A percentile compares a stretch with the other conserved stretches of the same genome.
phyloP scores from a whole-genome alignment of 2,888 invertebrate genomes.

The Cerastis rubricosa region DNA sequence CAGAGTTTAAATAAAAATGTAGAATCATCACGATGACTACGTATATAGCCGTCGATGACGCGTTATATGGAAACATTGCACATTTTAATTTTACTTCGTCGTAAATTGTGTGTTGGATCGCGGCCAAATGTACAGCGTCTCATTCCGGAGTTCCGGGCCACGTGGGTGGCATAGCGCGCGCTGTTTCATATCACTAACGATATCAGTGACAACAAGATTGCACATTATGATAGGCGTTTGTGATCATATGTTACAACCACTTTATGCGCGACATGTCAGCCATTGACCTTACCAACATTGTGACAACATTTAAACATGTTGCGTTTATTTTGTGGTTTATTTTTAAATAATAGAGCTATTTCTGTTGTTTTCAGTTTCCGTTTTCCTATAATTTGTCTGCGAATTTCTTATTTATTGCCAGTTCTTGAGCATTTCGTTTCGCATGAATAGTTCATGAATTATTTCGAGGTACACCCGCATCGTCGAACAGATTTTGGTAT shows the following conservation, averaged over 20 bases:
- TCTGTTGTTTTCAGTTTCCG: constrained; percentile 19
- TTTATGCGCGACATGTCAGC: constrained; percentile 44
- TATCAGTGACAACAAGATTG: constrained; percentile 76
- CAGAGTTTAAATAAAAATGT: constrained; percentile 65
- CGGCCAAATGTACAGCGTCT: constrained; percentile 78
- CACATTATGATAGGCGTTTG: constrained; percentile 68
- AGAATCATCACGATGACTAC: constrained; percentile 64
- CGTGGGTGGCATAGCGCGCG: constrained; percentile 76
- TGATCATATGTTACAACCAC: constrained; percentile 56
- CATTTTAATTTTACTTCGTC: constrained; percentile 85
- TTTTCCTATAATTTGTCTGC: constrained; percentile 25
- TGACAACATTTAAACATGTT: constrained; percentile 39
- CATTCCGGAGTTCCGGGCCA: constrained; percentile 74
- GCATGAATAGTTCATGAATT: constrained; percentile 44
- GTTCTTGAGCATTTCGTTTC: constrained; percentile 35
- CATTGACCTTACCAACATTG: constrained; percentile 50
- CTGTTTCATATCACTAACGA: constrained; percentile 70
- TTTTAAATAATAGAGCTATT: constrained; percentile 23
- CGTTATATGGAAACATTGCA: constrained; percentile 72
- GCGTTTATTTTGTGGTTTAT: constrained; percentile 20
- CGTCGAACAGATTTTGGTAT: constrained; percentile 66
- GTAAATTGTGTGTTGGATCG: constrained; percentile 84
- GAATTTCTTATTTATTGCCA: constrained; percentile 34
- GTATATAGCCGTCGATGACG: constrained; percentile 75
- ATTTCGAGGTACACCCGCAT: constrained; percentile 49